Conservation (phyloP, 2,113 vertebrate species). For the Siniperca chuatsi region DNA sequence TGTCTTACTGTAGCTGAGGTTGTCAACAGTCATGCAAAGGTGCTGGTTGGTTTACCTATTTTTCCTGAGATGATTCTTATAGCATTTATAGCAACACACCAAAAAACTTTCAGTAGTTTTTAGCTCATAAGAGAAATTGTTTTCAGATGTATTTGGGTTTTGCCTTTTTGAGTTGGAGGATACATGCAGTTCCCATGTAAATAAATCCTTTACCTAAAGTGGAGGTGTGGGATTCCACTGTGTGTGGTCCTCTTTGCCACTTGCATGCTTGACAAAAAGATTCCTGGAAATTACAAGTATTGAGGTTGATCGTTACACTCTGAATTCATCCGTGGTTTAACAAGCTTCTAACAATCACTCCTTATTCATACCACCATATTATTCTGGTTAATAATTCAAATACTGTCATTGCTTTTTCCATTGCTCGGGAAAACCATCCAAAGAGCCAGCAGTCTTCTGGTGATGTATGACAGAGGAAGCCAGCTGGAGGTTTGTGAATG, state of each 20-base stretch:
- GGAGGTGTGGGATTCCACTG: constrained; percentile 48
- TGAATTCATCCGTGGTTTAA: constrained; percentile 43
- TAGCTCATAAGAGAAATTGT: constrained; percentile 18
- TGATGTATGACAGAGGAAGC: constrained; percentile 5
- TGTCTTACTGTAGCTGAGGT: neutral
- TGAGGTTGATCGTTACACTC: constrained; percentile 20
- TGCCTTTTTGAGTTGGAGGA: constrained; percentile 20
- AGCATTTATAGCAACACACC: neutral
- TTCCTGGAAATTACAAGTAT: constrained; percentile 45
- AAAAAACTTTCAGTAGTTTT: neutral
- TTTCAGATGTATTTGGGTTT: constrained; percentile 59
- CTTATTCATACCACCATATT: neutral
- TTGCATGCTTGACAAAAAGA: constrained; percentile 18
- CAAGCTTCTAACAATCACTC: neutral
- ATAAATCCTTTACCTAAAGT: constrained; percentile 63
- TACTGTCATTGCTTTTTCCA: constrained; percentile 11
- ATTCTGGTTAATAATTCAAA: constrained; percentile 3
- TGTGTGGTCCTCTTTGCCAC: constrained; percentile 65
- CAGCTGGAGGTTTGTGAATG: constrained; percentile 28
- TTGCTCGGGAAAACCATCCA: neutral
- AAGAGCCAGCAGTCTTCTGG: constrained; percentile 2
- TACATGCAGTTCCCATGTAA: constrained; percentile 56
- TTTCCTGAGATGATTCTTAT: neutral
- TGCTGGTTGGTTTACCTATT: neutral
- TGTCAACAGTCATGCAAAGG: neutral